Conservation (phyloP, 1,140 invertebrate species). For the Panonychus citri region DNA sequence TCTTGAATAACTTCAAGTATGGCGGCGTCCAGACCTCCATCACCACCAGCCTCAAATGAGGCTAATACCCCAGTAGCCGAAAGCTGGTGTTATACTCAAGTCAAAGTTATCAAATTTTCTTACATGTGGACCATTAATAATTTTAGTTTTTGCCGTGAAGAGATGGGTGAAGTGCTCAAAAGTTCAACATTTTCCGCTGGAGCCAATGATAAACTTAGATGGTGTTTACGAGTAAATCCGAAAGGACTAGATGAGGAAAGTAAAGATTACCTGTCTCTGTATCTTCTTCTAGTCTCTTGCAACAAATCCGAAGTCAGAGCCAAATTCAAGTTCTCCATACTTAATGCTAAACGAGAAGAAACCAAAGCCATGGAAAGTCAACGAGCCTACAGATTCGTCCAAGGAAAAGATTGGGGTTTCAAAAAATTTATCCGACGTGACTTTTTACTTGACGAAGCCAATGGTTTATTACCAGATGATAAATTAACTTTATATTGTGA, state of each 20-base stretch:
- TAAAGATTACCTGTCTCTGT: slow-evolving; percentile 96
- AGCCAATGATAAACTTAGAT: slow-evolving; percentile 97
- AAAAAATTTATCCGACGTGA: slow-evolving; percentile 97
- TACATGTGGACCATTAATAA: slow-evolving; percentile 99
- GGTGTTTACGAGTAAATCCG: slow-evolving; percentile 96
- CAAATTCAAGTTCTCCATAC: slow-evolving; percentile 99
- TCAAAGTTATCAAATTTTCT: slow-evolving; percentile 98
- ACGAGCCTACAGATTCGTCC: slow-evolving; percentile 89
- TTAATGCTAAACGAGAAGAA: slow-evolving; percentile 98
- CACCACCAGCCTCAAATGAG: background rate
- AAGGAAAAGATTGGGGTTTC: slow-evolving; percentile 99
- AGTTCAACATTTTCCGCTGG: slow-evolving; percentile 97
- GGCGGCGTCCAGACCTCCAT: background rate
- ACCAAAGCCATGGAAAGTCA: slow-evolving; percentile 94
- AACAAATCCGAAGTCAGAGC: slow-evolving; percentile 98
- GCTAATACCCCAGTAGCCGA: slow-evolving; percentile 15
- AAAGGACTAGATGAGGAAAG: slow-evolving; percentile 98
- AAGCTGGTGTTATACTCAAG: slow-evolving; percentile 35
- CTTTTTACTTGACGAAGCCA: slow-evolving; percentile 91
- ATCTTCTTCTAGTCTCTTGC: slow-evolving; percentile 91
- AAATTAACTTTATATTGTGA: slow-evolving; percentile 99
- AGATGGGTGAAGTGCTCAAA: slow-evolving; percentile 98
- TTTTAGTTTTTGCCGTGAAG: slow-evolving; percentile 97
- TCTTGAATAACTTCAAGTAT: background rate
- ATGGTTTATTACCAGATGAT: slow-evolving; percentile 88